phyloP scores from a whole-genome alignment of 2,113 vertebrate genomes.

The Takifugu bimaculatus region DNA sequence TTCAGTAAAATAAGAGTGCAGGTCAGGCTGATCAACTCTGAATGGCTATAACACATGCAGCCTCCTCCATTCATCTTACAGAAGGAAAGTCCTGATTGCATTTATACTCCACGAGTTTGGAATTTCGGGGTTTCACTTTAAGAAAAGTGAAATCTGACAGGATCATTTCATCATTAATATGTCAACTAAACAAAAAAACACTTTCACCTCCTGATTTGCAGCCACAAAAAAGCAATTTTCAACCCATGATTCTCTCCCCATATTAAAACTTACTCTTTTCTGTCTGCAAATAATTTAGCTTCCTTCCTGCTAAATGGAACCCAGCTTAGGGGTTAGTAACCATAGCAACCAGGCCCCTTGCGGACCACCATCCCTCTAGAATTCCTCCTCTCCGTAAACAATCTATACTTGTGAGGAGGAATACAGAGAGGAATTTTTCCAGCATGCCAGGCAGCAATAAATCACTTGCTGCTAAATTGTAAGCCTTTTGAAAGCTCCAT shows the following conservation, averaged over 20 bases:
- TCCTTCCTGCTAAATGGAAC: conserved; percentile 65
- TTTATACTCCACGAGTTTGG: too few relatives aligned
- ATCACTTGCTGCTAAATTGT: conserved; percentile 60
- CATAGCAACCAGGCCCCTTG: conserved; percentile 73
- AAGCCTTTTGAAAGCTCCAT: conserved; percentile 50
- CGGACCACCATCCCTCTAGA: conserved; percentile 71
- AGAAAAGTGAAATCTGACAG: too few relatives aligned
- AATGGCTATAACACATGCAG: too few relatives aligned
- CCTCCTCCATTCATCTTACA: too few relatives aligned
- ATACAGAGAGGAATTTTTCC: conserved; percentile 63
- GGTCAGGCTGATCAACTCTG: too few relatives aligned
- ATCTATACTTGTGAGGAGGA: conserved; percentile 69
- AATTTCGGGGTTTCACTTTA: too few relatives aligned
- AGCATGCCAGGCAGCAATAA: conserved; percentile 46
- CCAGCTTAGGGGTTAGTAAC: conserved; percentile 75
- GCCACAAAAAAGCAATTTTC: conserved; percentile 16
- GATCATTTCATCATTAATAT: too few relatives aligned
- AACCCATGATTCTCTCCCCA: conserved; percentile 40
- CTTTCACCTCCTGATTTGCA: neutral
- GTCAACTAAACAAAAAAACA: too few relatives aligned
- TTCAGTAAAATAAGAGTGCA: too few relatives aligned
- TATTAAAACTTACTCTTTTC: conserved; percentile 42
- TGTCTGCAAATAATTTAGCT: conserved; percentile 59
- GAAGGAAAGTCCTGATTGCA: too few relatives aligned
- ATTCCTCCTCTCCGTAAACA: conserved; percentile 78